phyloP scores from a whole-genome alignment of 2,888 invertebrate species.

The Drosophila formosana region DNA sequence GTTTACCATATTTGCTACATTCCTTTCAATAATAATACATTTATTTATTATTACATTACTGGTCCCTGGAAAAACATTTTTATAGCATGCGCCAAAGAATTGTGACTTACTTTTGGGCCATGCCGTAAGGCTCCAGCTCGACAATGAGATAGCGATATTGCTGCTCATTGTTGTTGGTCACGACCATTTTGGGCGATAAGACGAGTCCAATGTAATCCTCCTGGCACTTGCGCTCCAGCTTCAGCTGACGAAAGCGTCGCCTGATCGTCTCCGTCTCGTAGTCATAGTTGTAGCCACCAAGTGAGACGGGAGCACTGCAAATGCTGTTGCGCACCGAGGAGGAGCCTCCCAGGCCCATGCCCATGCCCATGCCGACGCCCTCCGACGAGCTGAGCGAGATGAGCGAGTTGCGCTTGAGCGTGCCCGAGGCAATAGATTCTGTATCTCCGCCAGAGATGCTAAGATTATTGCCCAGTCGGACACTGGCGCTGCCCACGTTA shows the following conservation, averaged over 20 bases:
- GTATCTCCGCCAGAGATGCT: constrained; percentile 84
- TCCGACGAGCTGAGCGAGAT: constrained; percentile 83
- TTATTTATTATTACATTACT: too few relatives aligned
- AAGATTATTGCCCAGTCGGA: constrained; percentile 80
- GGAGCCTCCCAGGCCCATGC: constrained; percentile 30
- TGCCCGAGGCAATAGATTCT: constrained; percentile 84
- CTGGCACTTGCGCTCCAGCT: constrained; percentile 88
- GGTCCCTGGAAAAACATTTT: too few relatives aligned
- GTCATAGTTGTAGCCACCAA: constrained; percentile 85
- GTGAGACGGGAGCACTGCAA: constrained; percentile 83
- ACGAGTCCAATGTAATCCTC: constrained; percentile 90
- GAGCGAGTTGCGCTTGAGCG: constrained; percentile 83
- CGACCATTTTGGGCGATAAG: constrained; percentile 88
- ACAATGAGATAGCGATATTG: constrained; percentile 88
- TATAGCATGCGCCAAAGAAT: too few relatives aligned
- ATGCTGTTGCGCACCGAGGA: constrained; percentile 68
- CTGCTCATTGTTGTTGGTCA: constrained; percentile 85
- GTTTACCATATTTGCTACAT: too few relatives aligned
- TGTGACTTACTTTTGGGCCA: constrained; percentile 86
- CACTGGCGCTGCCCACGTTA: constrained; percentile 67
- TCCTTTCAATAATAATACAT: too few relatives aligned
- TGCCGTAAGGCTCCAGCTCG: constrained; percentile 88
- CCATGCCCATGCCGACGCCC: constrained; percentile 71
- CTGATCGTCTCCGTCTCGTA: constrained; percentile 87
- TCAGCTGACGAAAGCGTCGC: constrained; percentile 88